A percentile compares a stretch with the other conserved stretches of the same genome.
These are phyloP conservation scores for Pseudocheirus occidentalis DNA, from an alignment of 2,797 vertebrate genomes.

Conservation along the genomic window DNA sequence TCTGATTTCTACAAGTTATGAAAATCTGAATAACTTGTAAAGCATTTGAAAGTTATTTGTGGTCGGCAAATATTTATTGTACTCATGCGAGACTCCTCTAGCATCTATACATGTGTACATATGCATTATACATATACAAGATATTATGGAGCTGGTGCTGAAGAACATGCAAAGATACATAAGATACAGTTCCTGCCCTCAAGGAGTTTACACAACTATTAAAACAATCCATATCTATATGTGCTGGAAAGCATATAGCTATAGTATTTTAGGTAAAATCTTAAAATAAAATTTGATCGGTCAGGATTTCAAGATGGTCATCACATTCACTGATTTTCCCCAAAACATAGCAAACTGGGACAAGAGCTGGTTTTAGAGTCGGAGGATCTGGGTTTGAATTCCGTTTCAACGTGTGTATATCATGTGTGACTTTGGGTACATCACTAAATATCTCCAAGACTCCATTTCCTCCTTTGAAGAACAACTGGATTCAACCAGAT, in stretches of 20 bases:
- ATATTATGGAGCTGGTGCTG: background rate
- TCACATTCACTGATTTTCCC: background rate
- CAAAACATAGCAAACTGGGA: background rate
- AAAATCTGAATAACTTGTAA: conserved; percentile 20
- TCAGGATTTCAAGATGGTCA: background rate
- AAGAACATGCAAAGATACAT: background rate
- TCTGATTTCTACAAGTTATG: background rate
- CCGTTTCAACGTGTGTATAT: background rate
- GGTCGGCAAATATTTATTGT: background rate
- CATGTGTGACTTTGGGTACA: background rate
- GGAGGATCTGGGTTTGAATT: background rate
- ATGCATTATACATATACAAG: background rate
- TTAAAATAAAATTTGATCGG: background rate
- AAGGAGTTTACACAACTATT: conserved; percentile 40
- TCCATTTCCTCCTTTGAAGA: background rate
- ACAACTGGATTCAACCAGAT: background rate
- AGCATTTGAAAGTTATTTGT: background rate
- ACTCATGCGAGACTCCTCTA: background rate
- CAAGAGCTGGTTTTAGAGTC: background rate
- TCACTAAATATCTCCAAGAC: background rate
- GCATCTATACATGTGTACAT: too few relatives aligned
- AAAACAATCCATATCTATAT: background rate
- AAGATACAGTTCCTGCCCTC: background rate
- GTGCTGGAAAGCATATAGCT: conserved; percentile 31
- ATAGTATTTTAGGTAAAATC: conserved; percentile 6